Base-by-base conservation (phyloP, 2,888 invertebrate genomes). In the Synergus japonicus region DNA sequence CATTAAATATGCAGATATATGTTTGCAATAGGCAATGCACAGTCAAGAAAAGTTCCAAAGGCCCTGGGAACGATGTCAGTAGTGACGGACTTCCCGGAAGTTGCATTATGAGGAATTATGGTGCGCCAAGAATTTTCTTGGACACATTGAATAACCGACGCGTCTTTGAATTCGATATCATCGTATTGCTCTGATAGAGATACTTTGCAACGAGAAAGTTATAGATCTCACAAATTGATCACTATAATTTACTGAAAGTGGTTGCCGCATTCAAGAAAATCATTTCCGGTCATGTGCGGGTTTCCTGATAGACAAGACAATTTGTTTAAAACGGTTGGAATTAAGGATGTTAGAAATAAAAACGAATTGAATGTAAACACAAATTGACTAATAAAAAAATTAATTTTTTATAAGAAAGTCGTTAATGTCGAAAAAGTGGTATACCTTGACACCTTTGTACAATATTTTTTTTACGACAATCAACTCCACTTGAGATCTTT, bases 171-270 rank as follows among this genome's bases (percentile, higher is more conserved):
- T 69, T 69, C 67, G 18, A 69, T 69, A 49, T 46, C 12, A 15
- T 49, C 29, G 15, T 69, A 49, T 37, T 49, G 7, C 29, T 49
- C 10, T n/a, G 13, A 73, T 49, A n/a, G 54, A 29, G 37, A 22
- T 2, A 15, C 4, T 73, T 73, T 29, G 29, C 73, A 73, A 54
- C 37, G 73, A 73, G 73, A 73, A 73, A 73, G 54, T 69, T 69
- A 69, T 37, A 54, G 69, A 49, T 69, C 37, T 49, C 29, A 69
- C 37, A 49, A 49, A 49, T 69, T 69, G 49, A 69, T 69, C 49
- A 69, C 69, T 69, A 69, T 49, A 69, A 69, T 69, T 69, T 69
- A 49, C 49, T 49, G 67, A 49, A 69, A 69, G 69, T 69, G 69
- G 69, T 49, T n/a, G 37, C 37, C 29, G 69, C 37, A 69, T 69